Conservation (phyloP, 2,113 vertebrate genomes). For the Sebastes fasciatus region DNA sequence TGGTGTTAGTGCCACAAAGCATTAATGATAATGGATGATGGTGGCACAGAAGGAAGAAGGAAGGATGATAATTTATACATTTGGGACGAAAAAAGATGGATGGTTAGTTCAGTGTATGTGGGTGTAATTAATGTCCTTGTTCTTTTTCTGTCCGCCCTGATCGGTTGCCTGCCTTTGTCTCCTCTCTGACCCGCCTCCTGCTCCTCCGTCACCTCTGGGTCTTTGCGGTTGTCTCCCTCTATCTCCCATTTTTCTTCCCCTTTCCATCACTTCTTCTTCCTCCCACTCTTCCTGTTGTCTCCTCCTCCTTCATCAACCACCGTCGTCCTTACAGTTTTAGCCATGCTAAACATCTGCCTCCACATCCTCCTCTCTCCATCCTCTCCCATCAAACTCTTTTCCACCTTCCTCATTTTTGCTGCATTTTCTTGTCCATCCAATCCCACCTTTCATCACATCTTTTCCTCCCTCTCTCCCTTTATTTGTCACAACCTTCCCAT, state of each 20-base stretch:
- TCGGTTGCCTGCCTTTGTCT: constrained; percentile 18
- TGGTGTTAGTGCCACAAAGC: constrained; percentile 10
- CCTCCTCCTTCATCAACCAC: not conserved
- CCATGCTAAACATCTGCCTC: not conserved
- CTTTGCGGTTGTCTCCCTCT: not conserved
- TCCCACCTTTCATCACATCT: not conserved
- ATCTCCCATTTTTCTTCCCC: not conserved
- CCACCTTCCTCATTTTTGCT: not conserved
- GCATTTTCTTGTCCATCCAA: not conserved
- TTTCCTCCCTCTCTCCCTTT: no score
- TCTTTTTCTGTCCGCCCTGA: constrained; percentile 29
- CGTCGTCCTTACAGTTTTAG: not conserved
- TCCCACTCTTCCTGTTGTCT: not conserved
- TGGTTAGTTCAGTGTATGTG: constrained; percentile 26
- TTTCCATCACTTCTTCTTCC: constrained; percentile 26
- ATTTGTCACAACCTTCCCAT: not conserved
- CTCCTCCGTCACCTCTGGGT: constrained; percentile 34
- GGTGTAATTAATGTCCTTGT: constrained; percentile 46
- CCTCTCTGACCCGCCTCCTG: not conserved
- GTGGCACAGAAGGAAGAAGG: constrained; percentile 30
- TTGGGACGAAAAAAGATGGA: constrained; percentile 38
- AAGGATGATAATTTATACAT: constrained; percentile 58
- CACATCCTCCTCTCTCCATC: not conserved
- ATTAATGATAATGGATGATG: constrained; percentile 45
- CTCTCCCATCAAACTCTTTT: not conserved